phyloP scores from a whole-genome alignment of 2,113 vertebrate genomes.

The Odontesthes bonariensis region DNA sequence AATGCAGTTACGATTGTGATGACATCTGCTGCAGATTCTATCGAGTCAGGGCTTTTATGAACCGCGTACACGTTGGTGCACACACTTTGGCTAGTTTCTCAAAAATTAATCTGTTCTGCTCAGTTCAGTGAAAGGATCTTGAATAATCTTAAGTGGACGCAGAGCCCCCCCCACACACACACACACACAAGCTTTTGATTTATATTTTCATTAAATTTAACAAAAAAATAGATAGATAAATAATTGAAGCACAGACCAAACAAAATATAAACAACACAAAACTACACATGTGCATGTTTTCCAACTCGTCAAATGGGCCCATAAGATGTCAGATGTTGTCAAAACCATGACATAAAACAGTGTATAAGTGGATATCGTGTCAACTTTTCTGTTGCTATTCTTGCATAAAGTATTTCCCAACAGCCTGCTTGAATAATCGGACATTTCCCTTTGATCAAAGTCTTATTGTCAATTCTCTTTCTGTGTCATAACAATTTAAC shows the following conservation, averaged over 20 bases:
- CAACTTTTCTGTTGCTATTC: too few species aligned
- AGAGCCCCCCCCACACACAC: not conserved
- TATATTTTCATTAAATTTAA: not conserved
- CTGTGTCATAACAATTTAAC: too few species aligned
- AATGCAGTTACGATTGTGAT: constrained; percentile 34
- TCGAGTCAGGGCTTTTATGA: constrained; percentile 21
- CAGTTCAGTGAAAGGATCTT: not conserved
- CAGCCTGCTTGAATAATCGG: too few species aligned
- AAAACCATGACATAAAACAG: too few species aligned
- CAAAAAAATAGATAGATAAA: too few species aligned
- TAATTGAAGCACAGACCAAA: not conserved
- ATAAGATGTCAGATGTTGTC: too few species aligned
- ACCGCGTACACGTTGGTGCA: constrained; percentile 2
- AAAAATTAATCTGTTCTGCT: not conserved
- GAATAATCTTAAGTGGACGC: not conserved
- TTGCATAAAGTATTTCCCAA: too few species aligned
- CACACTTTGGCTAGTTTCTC: not conserved
- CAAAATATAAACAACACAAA: not conserved
- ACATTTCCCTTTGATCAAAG: too few species aligned
- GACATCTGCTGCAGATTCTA: constrained; percentile 1
- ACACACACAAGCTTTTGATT: not conserved
- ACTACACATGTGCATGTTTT: not conserved
- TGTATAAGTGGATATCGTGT: too few species aligned
- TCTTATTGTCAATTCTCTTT: too few species aligned
- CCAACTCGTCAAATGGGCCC: too few species aligned